These are phyloP conservation scores for Rhabdomys pumilio DNA, from an alignment of 2,797 vertebrate genomes.

Conservation along the genomic window DNA sequence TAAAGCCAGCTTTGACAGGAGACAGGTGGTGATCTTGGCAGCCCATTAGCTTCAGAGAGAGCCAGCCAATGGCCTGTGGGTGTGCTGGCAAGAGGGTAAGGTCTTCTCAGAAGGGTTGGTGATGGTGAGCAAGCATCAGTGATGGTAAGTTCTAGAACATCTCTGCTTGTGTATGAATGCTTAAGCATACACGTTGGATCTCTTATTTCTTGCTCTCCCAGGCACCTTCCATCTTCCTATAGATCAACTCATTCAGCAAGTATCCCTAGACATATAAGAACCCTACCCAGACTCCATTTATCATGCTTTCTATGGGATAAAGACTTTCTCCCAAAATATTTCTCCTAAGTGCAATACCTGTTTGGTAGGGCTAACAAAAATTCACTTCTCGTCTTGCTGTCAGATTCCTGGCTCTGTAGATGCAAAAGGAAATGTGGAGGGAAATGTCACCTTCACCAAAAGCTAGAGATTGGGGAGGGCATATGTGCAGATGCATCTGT, in stretches of 20 bases:
- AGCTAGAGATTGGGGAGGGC: not conserved
- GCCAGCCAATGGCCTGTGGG: constrained; percentile 24
- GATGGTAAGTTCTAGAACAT: not conserved
- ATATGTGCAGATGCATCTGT: not conserved
- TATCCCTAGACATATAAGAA: not conserved
- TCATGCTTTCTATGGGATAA: not conserved
- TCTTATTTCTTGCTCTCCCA: not conserved
- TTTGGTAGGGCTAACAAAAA: constrained; percentile 59
- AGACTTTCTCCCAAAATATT: not conserved
- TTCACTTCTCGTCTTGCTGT: not conserved
- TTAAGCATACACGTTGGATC: not conserved
- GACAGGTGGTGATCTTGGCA: constrained; percentile 74
- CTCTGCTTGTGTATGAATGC: not conserved
- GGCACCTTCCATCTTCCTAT: not conserved
- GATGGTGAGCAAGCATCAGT: not conserved
- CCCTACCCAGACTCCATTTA: not conserved
- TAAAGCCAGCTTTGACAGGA: constrained; percentile 67
- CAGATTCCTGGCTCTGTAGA: constrained; percentile 38
- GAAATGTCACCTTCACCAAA: not conserved
- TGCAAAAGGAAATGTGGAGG: not conserved
- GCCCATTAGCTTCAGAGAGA: constrained; percentile 54
- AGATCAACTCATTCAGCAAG: not conserved
- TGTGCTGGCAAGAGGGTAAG: constrained; percentile 53
- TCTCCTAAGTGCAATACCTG: not conserved
- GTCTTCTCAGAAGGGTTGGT: constrained; percentile 45